A percentile compares a stretch with the other conserved stretches of the same genome.
Conservation (phyloP, 2,113 vertebrate genomes). For the Clarias batrachus region DNA sequence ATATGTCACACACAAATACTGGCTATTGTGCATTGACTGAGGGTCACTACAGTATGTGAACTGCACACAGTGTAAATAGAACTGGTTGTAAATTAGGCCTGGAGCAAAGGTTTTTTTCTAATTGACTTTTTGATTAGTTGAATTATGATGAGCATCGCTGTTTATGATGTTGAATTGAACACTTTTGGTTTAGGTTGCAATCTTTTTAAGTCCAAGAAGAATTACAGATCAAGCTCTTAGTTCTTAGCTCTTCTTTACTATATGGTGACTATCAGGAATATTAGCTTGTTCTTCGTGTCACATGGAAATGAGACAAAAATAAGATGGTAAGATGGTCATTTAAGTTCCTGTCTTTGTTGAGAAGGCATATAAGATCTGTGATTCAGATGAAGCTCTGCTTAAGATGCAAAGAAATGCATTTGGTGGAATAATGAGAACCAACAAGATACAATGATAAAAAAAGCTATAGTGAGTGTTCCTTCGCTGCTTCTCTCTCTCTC, state of each 20-base stretch:
- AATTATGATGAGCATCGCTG: not conserved
- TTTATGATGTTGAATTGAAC: not conserved
- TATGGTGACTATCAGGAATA: constrained; percentile 7
- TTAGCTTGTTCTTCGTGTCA: constrained; percentile 30
- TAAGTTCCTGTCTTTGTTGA: constrained; percentile 41
- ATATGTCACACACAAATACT: not conserved
- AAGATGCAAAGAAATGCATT: constrained; percentile 51
- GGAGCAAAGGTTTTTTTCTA: not conserved
- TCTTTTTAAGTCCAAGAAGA: not conserved
- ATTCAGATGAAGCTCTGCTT: constrained; percentile 53
- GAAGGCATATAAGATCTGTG: constrained; percentile 22
- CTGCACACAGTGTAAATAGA: not conserved
- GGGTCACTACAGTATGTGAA: not conserved
- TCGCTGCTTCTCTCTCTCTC: not conserved
- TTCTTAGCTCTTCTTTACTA: not conserved
- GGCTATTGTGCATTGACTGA: not conserved
- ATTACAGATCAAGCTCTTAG: not conserved
- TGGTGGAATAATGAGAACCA: constrained; percentile 54
- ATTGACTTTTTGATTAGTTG: not conserved
- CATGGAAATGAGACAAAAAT: constrained; percentile 45
- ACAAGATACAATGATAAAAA: constrained; percentile 55
- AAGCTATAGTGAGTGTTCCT: constrained; percentile 31
- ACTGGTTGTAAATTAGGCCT: not conserved
- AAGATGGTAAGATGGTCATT: constrained; percentile 31
- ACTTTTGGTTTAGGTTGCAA: not conserved